phyloP scores from a whole-genome alignment of 2,888 invertebrate species.

The Villa cingulata region DNA sequence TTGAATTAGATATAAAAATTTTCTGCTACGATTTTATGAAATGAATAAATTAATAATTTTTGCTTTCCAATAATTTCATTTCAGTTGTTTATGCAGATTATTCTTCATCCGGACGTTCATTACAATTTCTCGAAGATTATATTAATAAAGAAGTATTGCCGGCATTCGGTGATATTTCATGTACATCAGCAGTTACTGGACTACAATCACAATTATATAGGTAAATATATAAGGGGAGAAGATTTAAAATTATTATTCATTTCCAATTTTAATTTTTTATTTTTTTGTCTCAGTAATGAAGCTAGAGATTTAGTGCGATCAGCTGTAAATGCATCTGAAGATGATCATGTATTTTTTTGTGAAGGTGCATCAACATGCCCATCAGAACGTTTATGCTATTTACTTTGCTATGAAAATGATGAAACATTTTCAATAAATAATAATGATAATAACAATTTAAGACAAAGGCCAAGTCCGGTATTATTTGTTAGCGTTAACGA shows the following conservation, averaged over 20 bases:
- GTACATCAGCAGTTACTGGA: constrained; percentile 70
- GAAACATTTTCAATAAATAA: background rate
- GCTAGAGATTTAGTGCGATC: constrained; percentile 64
- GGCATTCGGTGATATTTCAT: constrained; percentile 56
- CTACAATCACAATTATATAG: constrained; percentile 77
- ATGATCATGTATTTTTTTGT: constrained; percentile 63
- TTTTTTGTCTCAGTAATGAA: constrained; percentile 50
- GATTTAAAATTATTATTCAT: background rate
- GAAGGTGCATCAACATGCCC: constrained; percentile 13
- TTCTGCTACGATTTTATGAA: too few relatives aligned
- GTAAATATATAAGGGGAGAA: constrained; percentile 37
- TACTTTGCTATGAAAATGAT: constrained; percentile 8
- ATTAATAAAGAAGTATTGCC: constrained; percentile 65
- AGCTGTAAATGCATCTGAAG: constrained; percentile 64
- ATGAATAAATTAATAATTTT: too few relatives aligned
- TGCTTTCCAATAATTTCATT: too few relatives aligned
- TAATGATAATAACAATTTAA: background rate
- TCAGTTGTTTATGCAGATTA: constrained; percentile 79
- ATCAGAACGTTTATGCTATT: constrained; percentile 13
- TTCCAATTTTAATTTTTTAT: background rate
- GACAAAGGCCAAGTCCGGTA: constrained; percentile 7
- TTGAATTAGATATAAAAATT: too few relatives aligned
- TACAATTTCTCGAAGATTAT: constrained; percentile 77
- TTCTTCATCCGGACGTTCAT: constrained; percentile 67
- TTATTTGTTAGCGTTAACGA: constrained; percentile 51